A percentile compares a stretch with the other conserved stretches of the same genome.
These are phyloP conservation scores for Phyllopteryx taeniolatus DNA, from an alignment of 2,113 vertebrate species.

Conservation along the genomic window DNA sequence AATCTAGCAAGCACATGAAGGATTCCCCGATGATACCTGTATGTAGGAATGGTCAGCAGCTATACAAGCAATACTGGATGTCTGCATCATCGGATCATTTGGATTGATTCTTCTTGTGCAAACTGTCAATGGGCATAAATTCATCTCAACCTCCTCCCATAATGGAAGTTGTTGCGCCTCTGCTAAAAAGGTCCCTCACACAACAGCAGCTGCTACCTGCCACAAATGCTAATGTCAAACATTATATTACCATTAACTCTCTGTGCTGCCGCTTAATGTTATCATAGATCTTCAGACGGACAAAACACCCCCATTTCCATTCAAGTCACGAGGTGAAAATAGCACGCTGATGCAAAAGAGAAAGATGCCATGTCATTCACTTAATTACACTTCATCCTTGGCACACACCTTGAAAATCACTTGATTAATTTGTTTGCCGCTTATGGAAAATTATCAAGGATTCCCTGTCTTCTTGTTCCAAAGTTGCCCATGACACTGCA, in stretches of 20 bases:
- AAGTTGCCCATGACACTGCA: slow-evolving; percentile 27
- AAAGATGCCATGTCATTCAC: slow-evolving; percentile 52
- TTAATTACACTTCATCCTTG: slow-evolving; percentile 36
- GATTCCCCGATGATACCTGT: background rate
- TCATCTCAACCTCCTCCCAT: slow-evolving; percentile 14
- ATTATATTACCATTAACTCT: slow-evolving; percentile 39
- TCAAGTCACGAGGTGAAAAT: slow-evolving; percentile 25
- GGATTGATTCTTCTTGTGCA: background rate
- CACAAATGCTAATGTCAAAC: slow-evolving; percentile 49
- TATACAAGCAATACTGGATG: background rate
- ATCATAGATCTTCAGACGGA: slow-evolving; percentile 41
- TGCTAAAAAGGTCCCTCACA: slow-evolving; percentile 17
- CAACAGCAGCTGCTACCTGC: slow-evolving; percentile 37
- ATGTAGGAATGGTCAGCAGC: background rate
- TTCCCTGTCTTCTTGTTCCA: slow-evolving; percentile 24
- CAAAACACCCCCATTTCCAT: slow-evolving; percentile 36
- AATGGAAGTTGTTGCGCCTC: slow-evolving; percentile 15
- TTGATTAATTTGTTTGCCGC: slow-evolving; percentile 46
- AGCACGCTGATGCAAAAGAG: slow-evolving; percentile 15
- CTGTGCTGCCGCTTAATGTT: slow-evolving; percentile 35
- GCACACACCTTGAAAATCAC: slow-evolving; percentile 36
- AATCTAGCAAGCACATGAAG: background rate
- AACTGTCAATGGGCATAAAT: background rate
- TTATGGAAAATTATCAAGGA: slow-evolving; percentile 25
- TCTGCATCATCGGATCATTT: background rate